A percentile compares a stretch with the other conserved stretches of the same genome.
phyloP scores from a whole-genome alignment of 2,113 vertebrate species.

The Zosterops borbonicus region DNA sequence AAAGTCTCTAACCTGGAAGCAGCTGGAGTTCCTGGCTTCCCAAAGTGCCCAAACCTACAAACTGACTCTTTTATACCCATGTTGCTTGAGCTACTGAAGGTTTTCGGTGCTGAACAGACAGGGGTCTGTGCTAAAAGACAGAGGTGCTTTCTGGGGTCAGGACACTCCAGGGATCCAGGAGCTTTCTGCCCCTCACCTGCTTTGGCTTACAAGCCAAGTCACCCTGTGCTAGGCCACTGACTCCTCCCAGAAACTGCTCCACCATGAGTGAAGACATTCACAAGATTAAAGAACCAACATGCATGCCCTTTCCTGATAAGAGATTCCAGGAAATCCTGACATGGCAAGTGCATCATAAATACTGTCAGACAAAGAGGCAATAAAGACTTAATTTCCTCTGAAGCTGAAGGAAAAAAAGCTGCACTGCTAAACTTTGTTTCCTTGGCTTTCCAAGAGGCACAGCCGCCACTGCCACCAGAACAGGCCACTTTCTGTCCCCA shows the following conservation, averaged over 20 bases:
- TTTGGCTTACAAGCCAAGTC: background rate
- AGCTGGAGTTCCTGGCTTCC: background rate
- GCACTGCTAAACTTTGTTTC: background rate
- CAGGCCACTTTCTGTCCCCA: background rate
- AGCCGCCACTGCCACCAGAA: background rate
- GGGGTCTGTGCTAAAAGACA: background rate
- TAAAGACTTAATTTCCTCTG: background rate
- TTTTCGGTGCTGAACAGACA: background rate
- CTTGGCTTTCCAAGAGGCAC: background rate
- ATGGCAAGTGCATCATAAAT: background rate
- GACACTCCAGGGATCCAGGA: background rate
- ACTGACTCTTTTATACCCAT: fast-evolving
- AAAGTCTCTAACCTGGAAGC: background rate
- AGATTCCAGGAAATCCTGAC: background rate
- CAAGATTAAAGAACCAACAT: background rate
- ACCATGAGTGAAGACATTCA: background rate
- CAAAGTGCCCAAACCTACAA: background rate
- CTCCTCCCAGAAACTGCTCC: background rate
- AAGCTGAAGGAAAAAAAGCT: background rate
- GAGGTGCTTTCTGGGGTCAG: background rate
- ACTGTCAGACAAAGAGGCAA: background rate
- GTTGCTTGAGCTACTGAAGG: background rate
- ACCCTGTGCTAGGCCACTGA: background rate
- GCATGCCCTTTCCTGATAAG: background rate
- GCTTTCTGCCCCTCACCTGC: background rate